Evolutionary conservation across 2,888 invertebrate species (phyloP).

Genomic region (Thyatira batis): DNA sequence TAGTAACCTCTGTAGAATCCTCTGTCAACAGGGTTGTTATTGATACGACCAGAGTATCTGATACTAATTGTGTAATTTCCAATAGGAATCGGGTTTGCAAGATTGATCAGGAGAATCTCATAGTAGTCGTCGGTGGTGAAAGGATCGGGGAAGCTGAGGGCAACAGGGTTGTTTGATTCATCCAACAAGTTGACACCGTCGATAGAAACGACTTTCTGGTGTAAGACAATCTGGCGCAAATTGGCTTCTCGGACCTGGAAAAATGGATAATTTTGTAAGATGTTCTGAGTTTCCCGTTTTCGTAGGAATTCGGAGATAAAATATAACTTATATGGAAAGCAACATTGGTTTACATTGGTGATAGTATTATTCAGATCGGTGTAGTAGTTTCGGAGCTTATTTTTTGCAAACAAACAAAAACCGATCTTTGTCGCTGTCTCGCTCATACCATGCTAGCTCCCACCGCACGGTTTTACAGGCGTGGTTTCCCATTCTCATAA

Average conservation of each 20-base stretch:
- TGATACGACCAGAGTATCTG: conserved; percentile 56
- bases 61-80: conserved; percentile 61
- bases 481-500: no score
- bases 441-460: no score
- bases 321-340: no score
- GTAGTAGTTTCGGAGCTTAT: no score
- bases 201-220: conserved; percentile 66
- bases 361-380: no score
- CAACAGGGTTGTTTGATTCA: conserved; percentile 32
- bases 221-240: conserved; percentile 64
- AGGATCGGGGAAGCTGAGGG: conserved; percentile 42
- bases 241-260: conserved; percentile 52
- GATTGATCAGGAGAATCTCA: conserved; percentile 61
- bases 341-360: no score
- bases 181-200: conserved; percentile 43
- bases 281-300: neutral
- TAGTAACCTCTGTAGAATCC: conserved; percentile 76
- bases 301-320: neutral
- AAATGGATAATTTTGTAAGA: neutral
- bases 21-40: conserved; percentile 65
- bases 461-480: no score
- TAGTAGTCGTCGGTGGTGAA: conserved; percentile 57
- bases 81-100: conserved; percentile 39
- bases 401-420: no score
- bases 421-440: no score